Conservation (phyloP, 2,888 invertebrate species). For the Bombyx huttoni region DNA sequence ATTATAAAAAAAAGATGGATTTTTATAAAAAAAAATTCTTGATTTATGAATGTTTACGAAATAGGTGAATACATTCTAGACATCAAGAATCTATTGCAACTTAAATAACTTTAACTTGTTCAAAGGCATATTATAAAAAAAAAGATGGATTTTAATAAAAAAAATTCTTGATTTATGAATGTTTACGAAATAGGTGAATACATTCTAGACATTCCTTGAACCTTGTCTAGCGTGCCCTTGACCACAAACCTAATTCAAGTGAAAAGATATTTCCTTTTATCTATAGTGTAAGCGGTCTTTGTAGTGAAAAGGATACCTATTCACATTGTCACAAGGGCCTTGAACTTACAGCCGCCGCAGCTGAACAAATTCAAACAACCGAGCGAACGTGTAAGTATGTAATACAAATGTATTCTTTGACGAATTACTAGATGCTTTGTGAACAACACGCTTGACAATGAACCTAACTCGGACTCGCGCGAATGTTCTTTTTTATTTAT, state of each 20-base stretch:
- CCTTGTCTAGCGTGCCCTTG: not conserved
- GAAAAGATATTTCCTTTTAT: not conserved
- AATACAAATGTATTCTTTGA: not conserved
- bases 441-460: not conserved
- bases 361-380: slow-evolving; percentile 38
- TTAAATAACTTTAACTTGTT: too few species aligned
- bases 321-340: slow-evolving; percentile 44
- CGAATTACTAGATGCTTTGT: not conserved
- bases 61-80: not conserved
- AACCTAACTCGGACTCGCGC: slow-evolving; percentile 1
- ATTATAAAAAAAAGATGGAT: too few species aligned
- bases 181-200: too few species aligned
- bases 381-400: slow-evolving; percentile 16
- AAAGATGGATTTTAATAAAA: too few species aligned
- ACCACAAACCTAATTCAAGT: not conserved
- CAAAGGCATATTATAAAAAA: too few species aligned
- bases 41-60: too few species aligned
- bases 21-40: too few species aligned
- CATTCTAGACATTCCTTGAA: not conserved
- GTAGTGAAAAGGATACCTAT: slow-evolving; percentile 20
- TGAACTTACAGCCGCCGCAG: slow-evolving; percentile 46
- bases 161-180: too few species aligned
- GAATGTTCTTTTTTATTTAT: not conserved
- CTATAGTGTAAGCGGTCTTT: slow-evolving; percentile 24
- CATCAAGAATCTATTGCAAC: not conserved